Evolutionary conservation across 30 jellyfish, hydroid and myxozoan species (phyloP), one percentile per base, ranked within the genome.

Genomic region (Nemopilema nomurai): DNA sequence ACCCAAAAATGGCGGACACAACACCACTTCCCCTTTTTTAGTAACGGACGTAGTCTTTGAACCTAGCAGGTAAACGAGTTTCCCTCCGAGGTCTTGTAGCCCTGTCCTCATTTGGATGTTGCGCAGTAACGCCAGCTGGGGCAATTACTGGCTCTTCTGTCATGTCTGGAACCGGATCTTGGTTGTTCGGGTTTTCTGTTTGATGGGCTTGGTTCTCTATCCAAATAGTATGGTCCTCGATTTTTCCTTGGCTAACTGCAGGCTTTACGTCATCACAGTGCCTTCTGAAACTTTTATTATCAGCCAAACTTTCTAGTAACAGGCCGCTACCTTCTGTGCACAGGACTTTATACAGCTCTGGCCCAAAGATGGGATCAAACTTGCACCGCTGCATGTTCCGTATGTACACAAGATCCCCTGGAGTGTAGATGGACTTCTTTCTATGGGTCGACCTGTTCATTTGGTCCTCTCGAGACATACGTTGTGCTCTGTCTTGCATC

Each of bases 261-360:
- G 65, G 81, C 4, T 71, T 71, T 27, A 64, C 82, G 67, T 80
- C 89, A 80, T 80, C 89, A 64, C 67, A 64, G 28, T 80, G 89
- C 28, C 89, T 81, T 20, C 64, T 1, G 27, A 80, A 64, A 21
- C 65, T 16, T 65, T 70, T 73, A n/a, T 80, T 80, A 71, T 66
- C 87, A 77, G 77, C 53, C 71, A 51, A 77, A 23, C 77, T 77
- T 19, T 51, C 63, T 77, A 77, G 62, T 77, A 28, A n/a, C 87
- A 77, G 25, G 30, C 87, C 87, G 77, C 87, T 77, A 21, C 27
- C 49, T 23, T 76, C 53, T 19, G 49, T 1, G 17, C 26, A 76
- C 87, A 51, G 53, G 28, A 77, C 78, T 57, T 77, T 57, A 64
- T 77, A 77, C 23, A 22, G 87, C 49, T 62, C 18, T 51, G 87